phyloP scores from a whole-genome alignment of 2,888 invertebrate genomes.

The Timandra comae region DNA sequence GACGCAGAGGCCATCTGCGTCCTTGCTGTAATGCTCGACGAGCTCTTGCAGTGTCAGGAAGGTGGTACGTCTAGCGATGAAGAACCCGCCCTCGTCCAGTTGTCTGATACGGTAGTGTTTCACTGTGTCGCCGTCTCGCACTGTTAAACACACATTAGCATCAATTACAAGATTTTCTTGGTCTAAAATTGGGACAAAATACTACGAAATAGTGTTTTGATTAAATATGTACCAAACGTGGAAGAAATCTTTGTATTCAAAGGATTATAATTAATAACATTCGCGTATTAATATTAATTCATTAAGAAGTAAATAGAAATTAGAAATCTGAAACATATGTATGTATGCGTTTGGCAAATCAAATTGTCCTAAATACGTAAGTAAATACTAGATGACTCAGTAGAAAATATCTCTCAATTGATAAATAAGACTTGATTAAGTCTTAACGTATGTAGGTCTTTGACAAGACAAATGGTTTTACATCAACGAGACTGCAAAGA shows the following conservation, averaged over 20 bases:
- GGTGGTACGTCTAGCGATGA: conserved; percentile 98
- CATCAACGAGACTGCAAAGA: conserved; percentile 18
- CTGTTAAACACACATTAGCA: conserved; percentile 78
- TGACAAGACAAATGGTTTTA: conserved; percentile 14
- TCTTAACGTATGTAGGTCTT: conserved; percentile 5
- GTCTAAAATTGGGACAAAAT: no score
- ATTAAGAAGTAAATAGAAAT: no score
- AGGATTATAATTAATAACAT: no score
- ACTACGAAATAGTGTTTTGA: no score
- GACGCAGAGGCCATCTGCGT: conserved; percentile 98
- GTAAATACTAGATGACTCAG: no score
- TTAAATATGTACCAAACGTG: no score
- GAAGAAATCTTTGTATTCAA: no score
- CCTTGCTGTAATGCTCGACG: conserved; percentile 97
- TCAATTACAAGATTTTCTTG: no score
- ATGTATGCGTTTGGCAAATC: no score
- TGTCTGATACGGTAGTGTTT: conserved; percentile 99
- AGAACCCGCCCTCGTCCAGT: conserved; percentile 98
- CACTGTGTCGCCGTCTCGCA: conserved; percentile 98
- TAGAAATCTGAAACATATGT: no score
- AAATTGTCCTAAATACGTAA: no score
- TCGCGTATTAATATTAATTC: no score
- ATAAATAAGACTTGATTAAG: conserved; percentile 8
- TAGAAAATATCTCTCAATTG: conserved; percentile 2
- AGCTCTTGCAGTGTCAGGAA: conserved; percentile 98